Evolutionary conservation across 1,140 invertebrate species (phyloP).

Genomic region (Popillia japonica): DNA sequence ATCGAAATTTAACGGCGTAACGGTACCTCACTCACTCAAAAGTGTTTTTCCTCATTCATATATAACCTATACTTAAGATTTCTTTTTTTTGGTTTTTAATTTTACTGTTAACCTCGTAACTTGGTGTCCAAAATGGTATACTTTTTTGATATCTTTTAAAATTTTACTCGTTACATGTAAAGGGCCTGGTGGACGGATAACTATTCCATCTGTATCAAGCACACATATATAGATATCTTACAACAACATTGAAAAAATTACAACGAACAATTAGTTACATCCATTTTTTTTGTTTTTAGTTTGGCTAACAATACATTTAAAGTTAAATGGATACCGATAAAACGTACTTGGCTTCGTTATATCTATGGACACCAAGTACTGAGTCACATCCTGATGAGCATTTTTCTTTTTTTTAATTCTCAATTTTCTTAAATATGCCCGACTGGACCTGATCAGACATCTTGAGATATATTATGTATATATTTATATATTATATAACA

Average conservation of each 20-base stretch:
- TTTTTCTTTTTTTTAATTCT: too few species aligned
- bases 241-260: slow-evolving; percentile 19
- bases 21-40: too few species aligned
- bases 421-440: too few species aligned
- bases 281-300: neutral
- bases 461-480: neutral
- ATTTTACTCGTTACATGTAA: neutral
- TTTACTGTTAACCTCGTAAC: neutral
- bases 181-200: slow-evolving; percentile 41
- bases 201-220: slow-evolving; percentile 39
- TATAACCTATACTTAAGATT: neutral
- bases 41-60: too few species aligned
- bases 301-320: neutral
- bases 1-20: too few species aligned
- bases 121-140: slow-evolving; percentile 36
- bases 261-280: neutral
- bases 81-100: neutral
- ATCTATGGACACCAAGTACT: slow-evolving; percentile 37
- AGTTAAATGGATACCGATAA: slow-evolving; percentile 12
- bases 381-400: slow-evolving; percentile 36
- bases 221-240: slow-evolving; percentile 21
- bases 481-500: neutral
- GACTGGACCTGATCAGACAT: slow-evolving; percentile 38
- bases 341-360: neutral
- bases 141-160: neutral